phyloP scores from a whole-genome alignment of 1,140 invertebrate species.

The Pinna nobilis region DNA sequence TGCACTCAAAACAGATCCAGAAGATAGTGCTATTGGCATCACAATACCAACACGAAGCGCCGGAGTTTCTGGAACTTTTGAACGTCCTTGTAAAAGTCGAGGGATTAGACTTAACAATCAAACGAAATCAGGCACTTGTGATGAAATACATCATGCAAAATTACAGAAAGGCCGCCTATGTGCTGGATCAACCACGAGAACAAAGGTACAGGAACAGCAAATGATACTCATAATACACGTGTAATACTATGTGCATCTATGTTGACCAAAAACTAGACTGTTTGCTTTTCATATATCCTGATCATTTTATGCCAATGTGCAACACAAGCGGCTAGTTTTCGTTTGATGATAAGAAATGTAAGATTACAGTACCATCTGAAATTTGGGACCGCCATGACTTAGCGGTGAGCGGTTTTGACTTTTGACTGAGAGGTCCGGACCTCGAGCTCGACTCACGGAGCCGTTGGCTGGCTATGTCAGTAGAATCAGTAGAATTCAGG shows the following conservation, averaged over 20 bases:
- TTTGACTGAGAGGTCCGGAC: too few species aligned
- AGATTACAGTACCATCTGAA: too few species aligned
- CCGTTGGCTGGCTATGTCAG: too few species aligned
- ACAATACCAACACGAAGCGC: constrained; percentile 67
- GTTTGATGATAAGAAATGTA: too few species aligned
- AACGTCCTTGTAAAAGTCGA: constrained; percentile 72
- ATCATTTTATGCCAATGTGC: neutral
- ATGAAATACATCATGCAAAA: constrained; percentile 76
- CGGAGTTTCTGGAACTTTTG: constrained; percentile 72
- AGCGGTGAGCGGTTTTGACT: too few species aligned
- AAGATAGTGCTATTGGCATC: constrained; percentile 70
- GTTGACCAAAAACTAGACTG: neutral
- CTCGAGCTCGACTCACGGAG: too few species aligned
- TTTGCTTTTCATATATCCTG: neutral
- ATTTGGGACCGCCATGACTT: too few species aligned
- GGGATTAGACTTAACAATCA: constrained; percentile 72
- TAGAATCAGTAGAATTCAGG: too few species aligned
- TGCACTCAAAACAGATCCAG: constrained; percentile 71
- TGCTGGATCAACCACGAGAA: constrained; percentile 69
- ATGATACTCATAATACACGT: too few species aligned
- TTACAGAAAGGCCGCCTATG: constrained; percentile 71
- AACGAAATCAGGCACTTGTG: constrained; percentile 72
- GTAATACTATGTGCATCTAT: too few species aligned
- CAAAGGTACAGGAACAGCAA: too few species aligned
- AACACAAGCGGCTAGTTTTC: too few species aligned